These are phyloP conservation scores for Musca vetustissima DNA, from an alignment of 1,140 invertebrate genomes.

Conservation along the genomic window DNA sequence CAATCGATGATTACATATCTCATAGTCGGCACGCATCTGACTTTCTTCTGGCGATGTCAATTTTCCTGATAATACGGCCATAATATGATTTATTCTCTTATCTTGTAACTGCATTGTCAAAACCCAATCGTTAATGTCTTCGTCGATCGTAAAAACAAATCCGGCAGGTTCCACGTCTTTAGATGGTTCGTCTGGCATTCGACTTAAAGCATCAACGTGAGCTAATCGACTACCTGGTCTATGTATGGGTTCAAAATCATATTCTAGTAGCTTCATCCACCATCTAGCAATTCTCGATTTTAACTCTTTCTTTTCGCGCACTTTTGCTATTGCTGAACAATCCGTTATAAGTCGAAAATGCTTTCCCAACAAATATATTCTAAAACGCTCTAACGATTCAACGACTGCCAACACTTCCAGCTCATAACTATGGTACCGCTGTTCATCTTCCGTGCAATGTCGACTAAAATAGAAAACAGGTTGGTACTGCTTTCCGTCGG, in stretches of 20 bases:
- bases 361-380: constrained; percentile 52
- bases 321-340: constrained; percentile 45
- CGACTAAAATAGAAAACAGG: constrained; percentile 30
- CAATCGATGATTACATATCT: background rate
- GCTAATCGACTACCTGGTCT: background rate
- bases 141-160: background rate
- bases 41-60: background rate
- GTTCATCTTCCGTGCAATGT: constrained; percentile 31
- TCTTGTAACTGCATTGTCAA: background rate
- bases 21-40: background rate
- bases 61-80: background rate
- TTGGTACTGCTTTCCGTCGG: constrained; percentile 16
- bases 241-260: constrained; percentile 7
- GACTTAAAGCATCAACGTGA: background rate
- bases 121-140: background rate
- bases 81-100: background rate
- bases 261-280: constrained; percentile 9
- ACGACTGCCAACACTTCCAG: constrained; percentile 30
- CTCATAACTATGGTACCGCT: constrained; percentile 46
- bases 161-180: background rate
- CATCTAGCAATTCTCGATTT: constrained; percentile 38
- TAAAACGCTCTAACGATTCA: constrained; percentile 18
- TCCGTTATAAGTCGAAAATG: constrained; percentile 51
- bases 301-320: constrained; percentile 39
- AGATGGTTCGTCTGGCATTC: background rate